Percentiles rank a stretch among this genome's conserved stretches.
Conservation (phyloP, 64 coral and sea anemone species). For the Montipora efflorescens region DNA sequence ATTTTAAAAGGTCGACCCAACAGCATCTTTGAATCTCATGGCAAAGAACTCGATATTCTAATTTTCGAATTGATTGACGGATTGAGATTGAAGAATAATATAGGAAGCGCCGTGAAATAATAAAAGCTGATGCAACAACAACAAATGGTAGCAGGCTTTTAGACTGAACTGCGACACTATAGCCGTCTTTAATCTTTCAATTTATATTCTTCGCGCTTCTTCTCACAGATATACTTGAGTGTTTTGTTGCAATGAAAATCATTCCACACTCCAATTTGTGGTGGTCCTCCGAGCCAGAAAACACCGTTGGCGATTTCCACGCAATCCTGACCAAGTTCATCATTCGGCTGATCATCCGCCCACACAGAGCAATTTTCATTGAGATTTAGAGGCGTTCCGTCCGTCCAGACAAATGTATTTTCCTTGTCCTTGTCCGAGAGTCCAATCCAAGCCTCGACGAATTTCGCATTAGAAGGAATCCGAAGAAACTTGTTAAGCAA, state of each 20-base stretch:
- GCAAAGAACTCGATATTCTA: no score
- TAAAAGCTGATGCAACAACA: no score
- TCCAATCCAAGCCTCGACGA: not conserved
- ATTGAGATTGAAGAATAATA: no score
- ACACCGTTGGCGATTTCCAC: not conserved
- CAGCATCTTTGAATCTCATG: no score
- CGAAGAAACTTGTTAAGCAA: not conserved
- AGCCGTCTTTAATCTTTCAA: not conserved
- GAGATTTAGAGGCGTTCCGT: not conserved
- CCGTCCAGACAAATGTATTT: slow-evolving; percentile 9
- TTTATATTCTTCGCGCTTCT: not conserved
- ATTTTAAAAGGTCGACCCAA: no score
- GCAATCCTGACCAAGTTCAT: not conserved
- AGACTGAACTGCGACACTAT: no score
- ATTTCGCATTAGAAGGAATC: not conserved
- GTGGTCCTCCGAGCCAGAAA: not conserved
- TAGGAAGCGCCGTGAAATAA: no score
- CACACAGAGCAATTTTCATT: not conserved
- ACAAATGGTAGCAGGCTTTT: no score
- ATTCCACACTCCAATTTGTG: slow-evolving; percentile 11
- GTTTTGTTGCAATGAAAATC: not conserved
- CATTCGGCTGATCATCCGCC: slow-evolving; percentile 10
- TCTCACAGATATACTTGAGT: slow-evolving; percentile 13
- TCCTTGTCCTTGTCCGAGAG: slow-evolving; percentile 3
- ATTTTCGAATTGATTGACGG: no score